Evolutionary conservation across 2,113 vertebrate species (phyloP), one percentile per base, ranked within the genome.

Genomic region (Trinectes maculatus): DNA sequence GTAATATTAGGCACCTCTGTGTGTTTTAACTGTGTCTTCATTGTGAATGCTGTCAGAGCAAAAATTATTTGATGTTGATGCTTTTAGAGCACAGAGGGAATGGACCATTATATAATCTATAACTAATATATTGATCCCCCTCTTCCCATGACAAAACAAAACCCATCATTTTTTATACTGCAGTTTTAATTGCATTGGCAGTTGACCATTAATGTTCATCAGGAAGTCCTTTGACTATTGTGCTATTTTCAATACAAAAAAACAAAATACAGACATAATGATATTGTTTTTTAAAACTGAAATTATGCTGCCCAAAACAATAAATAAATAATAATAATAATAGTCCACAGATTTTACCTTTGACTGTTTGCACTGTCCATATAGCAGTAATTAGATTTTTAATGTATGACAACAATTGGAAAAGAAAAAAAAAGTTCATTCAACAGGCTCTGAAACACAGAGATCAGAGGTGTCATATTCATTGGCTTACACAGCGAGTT

Each of bases 1-100:
- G 53, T 36, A 29, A 52, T 9, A 58, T 7, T 42, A 8, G 56
- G 48, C 44, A 36, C 48, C 43, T 74, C 13, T 26, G 54, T 60
- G 54, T 8, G 21, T 36, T 69, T 71, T 55, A 73, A 60, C 56
- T 53, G 25, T 15, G 40, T n/a, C 16, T 37, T 52, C 37, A 21
- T 10, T 52, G 34, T 57, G 33, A 44, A 47, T 34, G 7, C 6
- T 63, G 39, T 42, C 25, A 52, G 28, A 4, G 42, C 47, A 12
- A 12, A 54, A 28, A 37, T 21, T n/a, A 39, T n/a, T 26, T 12
- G 19, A 51, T 5, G 28, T 18, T 8, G 24, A 1, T 29, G 28
- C 53, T 40, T 56, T 43, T 36, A 47, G 25, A 12, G 3, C 16
- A 34, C n/a, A n/a, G 13, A 25, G 3, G 43, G 7, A 52, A 44